Percentiles rank a stretch among this genome's conserved stretches.
Evolutionary conservation across 2,888 invertebrate species (phyloP).

Genomic region (Xylota sylvarum): DNA sequence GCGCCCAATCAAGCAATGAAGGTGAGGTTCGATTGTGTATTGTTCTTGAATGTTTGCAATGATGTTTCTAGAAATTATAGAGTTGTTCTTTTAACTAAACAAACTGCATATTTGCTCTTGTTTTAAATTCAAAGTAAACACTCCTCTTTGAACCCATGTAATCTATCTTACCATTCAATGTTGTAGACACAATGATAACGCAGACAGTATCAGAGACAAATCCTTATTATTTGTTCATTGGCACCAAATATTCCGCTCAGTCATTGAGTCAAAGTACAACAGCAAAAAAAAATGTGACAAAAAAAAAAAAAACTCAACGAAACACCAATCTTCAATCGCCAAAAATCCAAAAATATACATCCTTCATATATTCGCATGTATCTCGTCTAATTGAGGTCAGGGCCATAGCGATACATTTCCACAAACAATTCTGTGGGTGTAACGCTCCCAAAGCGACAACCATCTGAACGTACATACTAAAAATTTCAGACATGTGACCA

Average conservation of each 20-base stretch:
- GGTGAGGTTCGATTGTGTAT: too few relatives aligned
- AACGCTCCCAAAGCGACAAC: background rate
- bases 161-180: background rate
- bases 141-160: background rate
- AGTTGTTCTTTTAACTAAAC: too few relatives aligned
- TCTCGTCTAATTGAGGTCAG: conserved; percentile 53
- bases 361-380: conserved; percentile 24
- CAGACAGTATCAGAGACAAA: background rate
- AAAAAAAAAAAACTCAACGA: conserved; percentile 5
- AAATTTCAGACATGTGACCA: conserved; percentile 6
- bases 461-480: background rate
- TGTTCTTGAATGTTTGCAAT: too few relatives aligned
- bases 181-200: background rate
- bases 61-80: too few relatives aligned
- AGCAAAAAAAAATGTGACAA: conserved; percentile 1
- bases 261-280: background rate
- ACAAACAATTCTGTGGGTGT: conserved; percentile 17
- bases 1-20: too few relatives aligned
- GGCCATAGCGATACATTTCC: conserved; percentile 16
- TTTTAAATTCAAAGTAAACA: background rate
- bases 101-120: too few relatives aligned
- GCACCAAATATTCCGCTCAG: conserved; percentile 3
- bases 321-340: conserved; percentile 11
- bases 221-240: background rate
- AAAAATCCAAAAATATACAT: conserved; percentile 37